Base-by-base conservation (phyloP, 2,888 invertebrate species). In the Hypercompe scribonia region DNA sequence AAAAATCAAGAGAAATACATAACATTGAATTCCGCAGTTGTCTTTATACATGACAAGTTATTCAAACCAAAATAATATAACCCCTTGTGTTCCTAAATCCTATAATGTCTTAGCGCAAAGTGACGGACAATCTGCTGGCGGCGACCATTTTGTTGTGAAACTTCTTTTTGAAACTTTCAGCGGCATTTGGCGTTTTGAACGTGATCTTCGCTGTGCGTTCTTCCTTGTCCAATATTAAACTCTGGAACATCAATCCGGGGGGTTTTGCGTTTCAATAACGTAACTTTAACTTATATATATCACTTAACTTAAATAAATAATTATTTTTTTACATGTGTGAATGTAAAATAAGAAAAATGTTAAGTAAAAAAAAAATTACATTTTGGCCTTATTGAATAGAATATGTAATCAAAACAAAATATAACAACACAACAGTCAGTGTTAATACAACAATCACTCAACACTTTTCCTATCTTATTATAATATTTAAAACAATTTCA, bases 141-240 rank as follows among this genome's bases (percentile, higher is more conserved):
- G 96, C 95, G 0, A 96, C 95, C 94, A 96, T 95, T 84, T 95
- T 95, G 87, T 92, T 93, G 85, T 96, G 91, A 82, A 96, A 96
- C 78, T 96, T 95, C 86, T 89, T 92, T 86, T 91, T 92, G 84
- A 96, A 96, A 15, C 74, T 88, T 69, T 94, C 93, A 0, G 96
- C 96, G 0, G 94, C 95, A 8, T 70, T 72, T 0, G 91, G 81
- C 0, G 90, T 90, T 82, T 91, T 93, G 90, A 96, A 96, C 0
- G 91, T 90, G 13, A 95, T 91, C 74, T 91, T 92, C 58, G 96
- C 96, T 71, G 88, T 90, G 71, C 96, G 87, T 8, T 91, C 92
- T 89, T 92, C 93, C 75, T 92, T 93, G 84, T 95, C 92, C 94
- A 96, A 89, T 79, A 84, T 85, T 84, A 96, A 90, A 72, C 85